Evolutionary conservation across 2,113 vertebrate species (phyloP).

Genomic region (Gadus macrocephalus): DNA sequence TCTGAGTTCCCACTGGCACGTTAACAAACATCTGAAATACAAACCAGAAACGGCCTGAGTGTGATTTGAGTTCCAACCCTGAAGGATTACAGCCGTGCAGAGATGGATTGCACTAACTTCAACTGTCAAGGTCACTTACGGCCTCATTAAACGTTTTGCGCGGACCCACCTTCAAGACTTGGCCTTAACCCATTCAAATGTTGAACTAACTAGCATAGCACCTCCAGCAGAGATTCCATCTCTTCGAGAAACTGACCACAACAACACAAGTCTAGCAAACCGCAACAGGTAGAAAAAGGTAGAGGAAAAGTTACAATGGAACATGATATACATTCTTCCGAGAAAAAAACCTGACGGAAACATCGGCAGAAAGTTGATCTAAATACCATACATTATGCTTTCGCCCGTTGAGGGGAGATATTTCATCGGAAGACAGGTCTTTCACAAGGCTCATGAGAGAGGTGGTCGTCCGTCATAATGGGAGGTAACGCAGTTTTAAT

Average conservation of each 20-base stretch:
- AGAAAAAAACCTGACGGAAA: conserved; percentile 31
- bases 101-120: conserved; percentile 42
- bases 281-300: conserved; percentile 19
- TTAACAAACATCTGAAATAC: conserved; percentile 65
- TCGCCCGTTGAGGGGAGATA: conserved; percentile 51
- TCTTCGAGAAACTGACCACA: conserved; percentile 18
- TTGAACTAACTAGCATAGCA: too few relatives aligned
- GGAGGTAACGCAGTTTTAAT: conserved; percentile 70
- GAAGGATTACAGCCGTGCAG: conserved; percentile 28
- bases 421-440: conserved; percentile 65
- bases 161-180: not conserved
- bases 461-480: conserved; percentile 72
- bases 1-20: conserved; percentile 66
- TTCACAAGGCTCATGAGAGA: conserved; percentile 67
- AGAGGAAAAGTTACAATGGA: conserved; percentile 29
- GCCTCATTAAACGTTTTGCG: conserved; percentile 1
- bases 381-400: conserved; percentile 52
- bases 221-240: not conserved
- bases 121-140: conserved; percentile 8
- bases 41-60: conserved; percentile 55
- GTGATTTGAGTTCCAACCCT: conserved; percentile 46
- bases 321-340: conserved; percentile 25
- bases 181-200: conserved; percentile 13
- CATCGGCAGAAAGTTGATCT: conserved; percentile 54
- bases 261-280: conserved; percentile 10